These are phyloP conservation scores for Phenacoccus solenopsis DNA, from an alignment of 1,140 invertebrate species.

Conservation along the genomic window DNA sequence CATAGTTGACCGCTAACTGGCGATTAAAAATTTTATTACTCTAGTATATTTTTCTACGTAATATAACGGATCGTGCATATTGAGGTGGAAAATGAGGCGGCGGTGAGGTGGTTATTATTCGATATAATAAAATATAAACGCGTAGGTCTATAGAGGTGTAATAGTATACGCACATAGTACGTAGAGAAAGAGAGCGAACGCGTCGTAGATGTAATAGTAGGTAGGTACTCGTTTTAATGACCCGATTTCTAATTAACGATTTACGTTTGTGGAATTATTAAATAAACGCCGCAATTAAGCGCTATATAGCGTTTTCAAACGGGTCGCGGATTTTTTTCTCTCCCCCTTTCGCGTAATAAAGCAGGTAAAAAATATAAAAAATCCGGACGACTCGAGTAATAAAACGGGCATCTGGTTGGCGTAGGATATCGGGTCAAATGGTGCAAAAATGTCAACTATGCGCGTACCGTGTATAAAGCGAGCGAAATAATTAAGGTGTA, in stretches of 20 bases:
- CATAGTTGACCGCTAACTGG: too few species aligned
- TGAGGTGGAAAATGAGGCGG: too few species aligned
- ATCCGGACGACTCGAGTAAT: not conserved
- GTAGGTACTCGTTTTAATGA: not conserved
- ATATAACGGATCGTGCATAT: too few species aligned
- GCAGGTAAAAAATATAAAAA: too few species aligned
- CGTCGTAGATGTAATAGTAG: too few species aligned
- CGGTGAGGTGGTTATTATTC: too few species aligned
- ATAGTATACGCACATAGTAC: too few species aligned
- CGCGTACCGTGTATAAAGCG: not conserved
- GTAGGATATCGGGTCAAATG: not conserved
- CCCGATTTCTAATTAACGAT: constrained; percentile 1
- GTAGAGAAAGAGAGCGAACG: too few species aligned
- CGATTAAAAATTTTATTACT: too few species aligned
- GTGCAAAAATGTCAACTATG: not conserved
- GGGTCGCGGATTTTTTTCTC: not conserved
- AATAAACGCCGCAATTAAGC: not conserved
- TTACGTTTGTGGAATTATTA: not conserved
- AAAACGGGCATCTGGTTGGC: not conserved
- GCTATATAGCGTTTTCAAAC: not conserved
- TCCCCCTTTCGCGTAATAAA: not conserved
- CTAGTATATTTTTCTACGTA: too few species aligned
- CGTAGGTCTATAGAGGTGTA: too few species aligned
- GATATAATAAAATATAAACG: not conserved
- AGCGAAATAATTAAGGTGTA: not conserved